phyloP scores from a whole-genome alignment of 2,797 vertebrate genomes.

The Helicolenus hilgendorfi region DNA sequence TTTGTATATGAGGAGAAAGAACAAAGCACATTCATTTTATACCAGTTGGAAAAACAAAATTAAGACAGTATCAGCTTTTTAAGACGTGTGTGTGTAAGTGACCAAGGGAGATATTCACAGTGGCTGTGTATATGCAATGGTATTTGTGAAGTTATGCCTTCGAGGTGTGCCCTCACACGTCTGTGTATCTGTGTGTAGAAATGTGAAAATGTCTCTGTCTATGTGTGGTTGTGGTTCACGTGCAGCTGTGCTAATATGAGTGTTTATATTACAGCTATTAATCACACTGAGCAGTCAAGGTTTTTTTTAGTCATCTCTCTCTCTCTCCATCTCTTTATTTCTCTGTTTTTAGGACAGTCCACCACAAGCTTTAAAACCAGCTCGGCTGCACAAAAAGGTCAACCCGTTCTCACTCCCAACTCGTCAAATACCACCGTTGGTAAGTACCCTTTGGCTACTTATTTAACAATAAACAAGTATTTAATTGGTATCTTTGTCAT shows the following conservation, averaged over 20 bases:
- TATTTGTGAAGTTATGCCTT: not conserved
- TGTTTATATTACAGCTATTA: slow-evolving; percentile 53
- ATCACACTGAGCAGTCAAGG: slow-evolving; percentile 9
- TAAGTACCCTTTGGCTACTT: too few species aligned
- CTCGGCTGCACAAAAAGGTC: too few species aligned
- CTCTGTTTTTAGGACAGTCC: too few species aligned
- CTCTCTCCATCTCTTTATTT: not conserved
- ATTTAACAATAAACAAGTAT: too few species aligned
- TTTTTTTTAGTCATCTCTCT: not conserved
- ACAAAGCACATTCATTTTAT: not conserved
- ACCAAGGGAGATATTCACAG: not conserved
- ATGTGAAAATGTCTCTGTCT: not conserved
- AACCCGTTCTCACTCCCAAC: too few species aligned
- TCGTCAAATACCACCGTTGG: too few species aligned
- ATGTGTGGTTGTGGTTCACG: not conserved
- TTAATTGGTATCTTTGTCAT: too few species aligned
- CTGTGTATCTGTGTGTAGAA: not conserved
- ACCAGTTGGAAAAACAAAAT: not conserved
- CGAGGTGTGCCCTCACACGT: not conserved
- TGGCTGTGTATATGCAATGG: not conserved
- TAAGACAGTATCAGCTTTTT: not conserved
- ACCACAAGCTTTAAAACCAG: too few species aligned
- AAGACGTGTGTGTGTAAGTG: not conserved
- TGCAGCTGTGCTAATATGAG: slow-evolving; percentile 23
- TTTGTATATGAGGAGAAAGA: not conserved